phyloP scores from a whole-genome alignment of 2,113 vertebrate genomes.

The Dicentrarchus labrax region DNA sequence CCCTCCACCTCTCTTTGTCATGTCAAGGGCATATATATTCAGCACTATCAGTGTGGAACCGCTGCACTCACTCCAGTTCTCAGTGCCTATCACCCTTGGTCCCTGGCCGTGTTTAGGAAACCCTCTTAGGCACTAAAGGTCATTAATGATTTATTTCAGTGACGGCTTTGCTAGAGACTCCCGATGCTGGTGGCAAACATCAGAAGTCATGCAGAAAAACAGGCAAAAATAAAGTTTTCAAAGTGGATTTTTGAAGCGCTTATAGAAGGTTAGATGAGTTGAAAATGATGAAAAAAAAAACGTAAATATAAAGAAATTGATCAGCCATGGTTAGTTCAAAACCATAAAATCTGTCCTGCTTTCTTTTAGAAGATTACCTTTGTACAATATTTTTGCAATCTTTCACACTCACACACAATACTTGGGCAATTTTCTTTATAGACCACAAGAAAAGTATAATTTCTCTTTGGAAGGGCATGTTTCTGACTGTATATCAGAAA shows the following conservation, averaged over 20 bases:
- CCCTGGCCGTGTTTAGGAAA: conserved; percentile 23
- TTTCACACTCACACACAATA: background rate
- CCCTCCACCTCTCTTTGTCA: conserved; percentile 70
- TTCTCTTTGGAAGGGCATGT: background rate
- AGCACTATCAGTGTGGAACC: conserved; percentile 59
- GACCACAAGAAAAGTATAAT: background rate
- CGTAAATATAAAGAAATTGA: background rate
- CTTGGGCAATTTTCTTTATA: background rate
- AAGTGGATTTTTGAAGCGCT: conserved; percentile 15
- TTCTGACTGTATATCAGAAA: conserved; percentile 2
- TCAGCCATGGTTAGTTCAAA: too few species aligned
- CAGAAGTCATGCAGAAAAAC: conserved; percentile 27
- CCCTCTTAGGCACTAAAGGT: conserved; percentile 49
- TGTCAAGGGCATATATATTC: conserved; percentile 75
- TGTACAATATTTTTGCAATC: background rate
- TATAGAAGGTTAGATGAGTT: background rate
- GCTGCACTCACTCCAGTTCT: conserved; percentile 40
- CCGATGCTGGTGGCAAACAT: conserved; percentile 27
- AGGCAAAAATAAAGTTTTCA: conserved; percentile 17
- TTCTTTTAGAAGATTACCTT: background rate
- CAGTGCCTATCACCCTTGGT: conserved; percentile 36
- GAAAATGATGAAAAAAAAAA: conserved; percentile 2
- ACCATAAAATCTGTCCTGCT: background rate
- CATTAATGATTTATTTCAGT: conserved; percentile 63
- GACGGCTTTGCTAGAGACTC: conserved; percentile 19